phyloP scores from a whole-genome alignment of 2,797 vertebrate species.

The Intellagama lesueurii region DNA sequence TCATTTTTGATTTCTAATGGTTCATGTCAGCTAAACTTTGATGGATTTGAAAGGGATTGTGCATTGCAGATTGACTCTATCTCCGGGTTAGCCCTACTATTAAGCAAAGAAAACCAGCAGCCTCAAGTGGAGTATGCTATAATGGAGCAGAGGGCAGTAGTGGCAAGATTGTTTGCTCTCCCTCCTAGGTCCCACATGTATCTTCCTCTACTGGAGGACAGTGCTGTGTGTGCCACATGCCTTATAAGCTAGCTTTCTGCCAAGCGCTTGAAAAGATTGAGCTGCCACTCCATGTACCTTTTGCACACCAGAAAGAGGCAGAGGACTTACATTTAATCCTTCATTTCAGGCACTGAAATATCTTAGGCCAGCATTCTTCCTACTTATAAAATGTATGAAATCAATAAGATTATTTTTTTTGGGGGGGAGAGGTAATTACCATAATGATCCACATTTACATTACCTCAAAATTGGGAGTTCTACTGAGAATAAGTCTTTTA shows the following conservation, averaged over 20 bases:
- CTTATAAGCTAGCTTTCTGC: too few relatives aligned
- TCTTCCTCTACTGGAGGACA: neutral
- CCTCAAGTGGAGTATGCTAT: too few relatives aligned
- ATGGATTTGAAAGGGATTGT: neutral
- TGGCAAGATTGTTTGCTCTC: neutral
- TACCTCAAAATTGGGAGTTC: neutral
- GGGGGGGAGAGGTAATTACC: neutral
- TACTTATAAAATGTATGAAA: neutral
- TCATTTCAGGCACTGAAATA: neutral
- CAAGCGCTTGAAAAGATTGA: neutral
- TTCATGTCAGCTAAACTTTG: neutral
- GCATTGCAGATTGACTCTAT: neutral
- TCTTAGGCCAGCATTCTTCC: neutral
- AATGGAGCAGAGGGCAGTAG: too few relatives aligned
- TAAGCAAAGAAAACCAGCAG: neutral
- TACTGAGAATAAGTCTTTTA: neutral
- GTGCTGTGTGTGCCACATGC: neutral
- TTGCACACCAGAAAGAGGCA: neutral
- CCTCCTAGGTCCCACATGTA: neutral
- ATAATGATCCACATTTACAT: neutral
- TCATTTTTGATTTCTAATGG: neutral
- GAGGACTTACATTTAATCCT: neutral
- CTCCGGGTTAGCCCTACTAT: neutral
- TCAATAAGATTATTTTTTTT: neutral
- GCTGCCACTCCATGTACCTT: neutral